Percentiles rank a stretch among this genome's conserved stretches.
Conservation (phyloP, 2,113 vertebrate genomes). For the Neomonachus schauinslandi region DNA sequence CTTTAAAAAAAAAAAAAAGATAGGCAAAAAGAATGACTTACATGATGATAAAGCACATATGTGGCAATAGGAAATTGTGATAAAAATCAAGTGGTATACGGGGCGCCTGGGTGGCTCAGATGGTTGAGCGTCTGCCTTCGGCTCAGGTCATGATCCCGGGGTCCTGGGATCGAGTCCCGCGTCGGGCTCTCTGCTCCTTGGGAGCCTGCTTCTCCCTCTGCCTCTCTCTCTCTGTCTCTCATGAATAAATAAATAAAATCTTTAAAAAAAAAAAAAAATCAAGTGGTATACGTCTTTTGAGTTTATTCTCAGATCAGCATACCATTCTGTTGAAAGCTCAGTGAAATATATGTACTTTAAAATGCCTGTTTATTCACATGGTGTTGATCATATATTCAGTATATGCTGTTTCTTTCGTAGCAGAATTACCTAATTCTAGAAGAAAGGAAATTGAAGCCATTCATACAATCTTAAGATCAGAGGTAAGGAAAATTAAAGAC, state of each 20-base stretch:
- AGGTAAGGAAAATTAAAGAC: slow-evolving; percentile 88
- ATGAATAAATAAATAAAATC: too few relatives aligned
- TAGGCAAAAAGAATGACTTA: not conserved
- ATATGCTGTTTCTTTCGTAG: slow-evolving; percentile 84
- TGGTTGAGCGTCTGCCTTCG: too few relatives aligned
- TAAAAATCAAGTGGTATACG: not conserved
- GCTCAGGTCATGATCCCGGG: too few relatives aligned
- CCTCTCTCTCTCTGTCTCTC: too few relatives aligned
- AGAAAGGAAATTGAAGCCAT: slow-evolving; percentile 91
- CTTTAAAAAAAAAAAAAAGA: not conserved
- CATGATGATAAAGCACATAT: not conserved
- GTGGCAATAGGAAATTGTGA: not conserved
- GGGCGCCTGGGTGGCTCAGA: too few relatives aligned
- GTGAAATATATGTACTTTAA: slow-evolving; percentile 19
- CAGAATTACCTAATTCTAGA: slow-evolving; percentile 91
- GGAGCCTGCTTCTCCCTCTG: too few relatives aligned
- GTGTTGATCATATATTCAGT: slow-evolving; percentile 53
- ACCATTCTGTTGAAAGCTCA: not conserved
- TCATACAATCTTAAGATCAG: slow-evolving; percentile 90
- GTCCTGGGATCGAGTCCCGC: too few relatives aligned
- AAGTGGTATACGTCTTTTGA: not conserved
- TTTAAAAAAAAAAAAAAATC: too few relatives aligned
- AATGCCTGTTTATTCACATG: not conserved
- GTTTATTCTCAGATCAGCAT: not conserved
- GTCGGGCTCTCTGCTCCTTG: too few relatives aligned